These are phyloP conservation scores for Cryptophagus acutangulus DNA, from an alignment of 2,888 invertebrate species.

Conservation along the genomic window DNA sequence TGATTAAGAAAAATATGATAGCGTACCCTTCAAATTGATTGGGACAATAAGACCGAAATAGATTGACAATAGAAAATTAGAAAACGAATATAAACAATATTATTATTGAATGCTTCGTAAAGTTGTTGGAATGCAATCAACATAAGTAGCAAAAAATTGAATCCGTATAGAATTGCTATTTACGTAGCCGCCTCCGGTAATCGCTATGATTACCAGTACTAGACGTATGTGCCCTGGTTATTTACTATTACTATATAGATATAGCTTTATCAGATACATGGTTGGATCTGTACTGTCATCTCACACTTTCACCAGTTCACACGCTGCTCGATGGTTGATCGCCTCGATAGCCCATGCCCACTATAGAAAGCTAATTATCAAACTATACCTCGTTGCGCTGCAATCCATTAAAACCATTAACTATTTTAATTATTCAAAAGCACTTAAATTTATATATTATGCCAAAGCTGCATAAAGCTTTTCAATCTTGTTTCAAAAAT, in stretches of 20 bases:
- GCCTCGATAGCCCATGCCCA: slow-evolving; percentile 27
- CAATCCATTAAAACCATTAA: too few relatives aligned
- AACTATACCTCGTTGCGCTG: too few relatives aligned
- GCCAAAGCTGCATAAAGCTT: too few relatives aligned
- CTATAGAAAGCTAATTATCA: slow-evolving; percentile 24
- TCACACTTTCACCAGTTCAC: slow-evolving; percentile 44
- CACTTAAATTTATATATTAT: too few relatives aligned
- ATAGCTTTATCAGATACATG: too few relatives aligned
- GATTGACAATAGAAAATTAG: too few relatives aligned
- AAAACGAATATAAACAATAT: slow-evolving; percentile 10
- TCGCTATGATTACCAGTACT: slow-evolving; percentile 35
- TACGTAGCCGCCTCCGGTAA: slow-evolving; percentile 29
- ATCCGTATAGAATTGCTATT: slow-evolving; percentile 6
- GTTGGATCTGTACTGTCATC: slow-evolving; percentile 38
- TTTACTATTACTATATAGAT: slow-evolving; percentile 1
- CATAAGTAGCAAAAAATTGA: slow-evolving; percentile 15
- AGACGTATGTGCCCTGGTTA: slow-evolving; percentile 31
- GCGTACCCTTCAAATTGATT: too few relatives aligned
- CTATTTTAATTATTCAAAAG: slow-evolving; percentile 5
- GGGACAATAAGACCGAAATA: too few relatives aligned
- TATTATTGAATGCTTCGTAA: slow-evolving; percentile 9
- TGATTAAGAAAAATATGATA: too few relatives aligned
- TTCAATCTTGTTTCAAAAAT: too few relatives aligned
- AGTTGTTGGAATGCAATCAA: slow-evolving; percentile 15
- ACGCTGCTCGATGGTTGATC: slow-evolving; percentile 32